Evolutionary conservation across 2,113 vertebrate species (phyloP).

Genomic region (Callospermophilus lateralis): DNA sequence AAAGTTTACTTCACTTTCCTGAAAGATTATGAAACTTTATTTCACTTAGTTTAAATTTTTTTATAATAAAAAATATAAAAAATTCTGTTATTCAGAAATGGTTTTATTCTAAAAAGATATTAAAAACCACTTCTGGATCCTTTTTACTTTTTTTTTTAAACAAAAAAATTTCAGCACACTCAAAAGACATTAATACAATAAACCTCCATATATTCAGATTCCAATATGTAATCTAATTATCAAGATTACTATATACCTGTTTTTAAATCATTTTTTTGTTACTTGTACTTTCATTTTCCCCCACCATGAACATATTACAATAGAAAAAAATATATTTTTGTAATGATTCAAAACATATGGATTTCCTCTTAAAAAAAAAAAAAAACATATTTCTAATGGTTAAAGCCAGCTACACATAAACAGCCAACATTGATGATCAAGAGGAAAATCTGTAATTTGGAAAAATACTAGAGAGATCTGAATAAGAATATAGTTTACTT

Average conservation of each 20-base stretch:
- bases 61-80: neutral
- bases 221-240: neutral
- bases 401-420: neutral
- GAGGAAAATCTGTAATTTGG: neutral
- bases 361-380: neutral
- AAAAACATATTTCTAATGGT: neutral
- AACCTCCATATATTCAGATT: neutral
- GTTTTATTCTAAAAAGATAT: conserved; percentile 14
- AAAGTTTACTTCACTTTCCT: neutral
- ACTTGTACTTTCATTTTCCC: neutral
- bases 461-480: neutral
- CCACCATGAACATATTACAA: neutral
- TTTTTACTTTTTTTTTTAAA: neutral
- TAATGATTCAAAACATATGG: conserved; percentile 19
- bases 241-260: neutral
- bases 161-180: conserved; percentile 2
- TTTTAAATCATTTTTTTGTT: conserved; percentile 12
- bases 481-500: neutral
- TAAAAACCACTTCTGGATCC: neutral
- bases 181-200: neutral
- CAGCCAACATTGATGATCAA: neutral
- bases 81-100: neutral
- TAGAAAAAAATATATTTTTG: neutral
- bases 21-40: neutral
- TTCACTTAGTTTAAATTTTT: neutral